Percentiles rank a stretch among this genome's conserved stretches.
phyloP scores from a whole-genome alignment of 2,888 invertebrate genomes.

The Dioctria rufipes region DNA sequence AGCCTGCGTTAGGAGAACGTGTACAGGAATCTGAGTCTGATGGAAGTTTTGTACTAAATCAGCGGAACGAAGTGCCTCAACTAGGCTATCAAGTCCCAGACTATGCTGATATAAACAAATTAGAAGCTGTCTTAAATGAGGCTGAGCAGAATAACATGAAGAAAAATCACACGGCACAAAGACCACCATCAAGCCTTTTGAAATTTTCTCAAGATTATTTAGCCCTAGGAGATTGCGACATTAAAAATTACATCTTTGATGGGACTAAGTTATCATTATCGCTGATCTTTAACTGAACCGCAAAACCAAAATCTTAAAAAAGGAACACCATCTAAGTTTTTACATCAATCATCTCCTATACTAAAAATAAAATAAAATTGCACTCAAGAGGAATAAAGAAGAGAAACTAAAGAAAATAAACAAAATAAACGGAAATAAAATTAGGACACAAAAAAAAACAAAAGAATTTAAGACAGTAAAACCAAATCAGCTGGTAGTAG shows the following conservation, averaged over 20 bases:
- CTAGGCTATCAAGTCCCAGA: conserved; percentile 5
- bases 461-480: conserved; percentile 9
- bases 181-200: conserved; percentile 5
- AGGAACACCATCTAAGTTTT: not conserved
- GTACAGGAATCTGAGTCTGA: conserved; percentile 18
- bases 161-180: not conserved
- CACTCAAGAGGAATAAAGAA: not conserved
- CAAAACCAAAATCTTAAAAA: not conserved
- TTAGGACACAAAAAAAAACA: not conserved
- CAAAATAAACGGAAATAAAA: not conserved
- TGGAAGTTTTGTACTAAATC: conserved; percentile 7
- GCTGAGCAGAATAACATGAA: conserved; percentile 14
- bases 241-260: not conserved
- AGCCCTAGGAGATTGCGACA: not conserved
- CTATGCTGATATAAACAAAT: conserved; percentile 14
- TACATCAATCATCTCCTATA: conserved; percentile 26
- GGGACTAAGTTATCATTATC: not conserved
- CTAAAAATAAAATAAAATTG: too few relatives aligned
- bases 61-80: conserved; percentile 3
- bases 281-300: not conserved
- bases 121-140: conserved; percentile 14
- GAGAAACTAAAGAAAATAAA: conserved; percentile 1
- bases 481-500: conserved; percentile 4
- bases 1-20: not conserved
- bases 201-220: conserved; percentile 6